Base-by-base conservation (phyloP, 2,888 invertebrate species). In the Calliscelio sp. region DNA sequence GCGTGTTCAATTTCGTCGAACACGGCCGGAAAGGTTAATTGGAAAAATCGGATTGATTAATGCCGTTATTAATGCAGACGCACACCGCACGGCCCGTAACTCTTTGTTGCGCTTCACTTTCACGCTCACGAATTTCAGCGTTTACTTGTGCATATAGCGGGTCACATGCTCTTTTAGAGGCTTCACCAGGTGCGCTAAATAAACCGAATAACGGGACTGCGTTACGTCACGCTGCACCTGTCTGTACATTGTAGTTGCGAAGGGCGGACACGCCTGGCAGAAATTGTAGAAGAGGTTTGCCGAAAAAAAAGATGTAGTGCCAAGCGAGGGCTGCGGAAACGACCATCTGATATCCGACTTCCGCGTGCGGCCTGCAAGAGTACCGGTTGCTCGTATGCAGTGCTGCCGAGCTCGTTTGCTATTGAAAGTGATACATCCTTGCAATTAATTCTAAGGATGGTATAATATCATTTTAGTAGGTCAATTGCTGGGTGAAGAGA, bases 141-240 rank as follows among this genome's bases (percentile, higher is more conserved):
- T 85, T n/a, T n/a, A 79, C 86, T 38, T 51, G 35, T 55, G 65
- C 55, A 63, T 65, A 38, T 74, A 32, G 16, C 51, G 65, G 70
- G 59, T 74, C 70, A 61, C 61, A 74, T 80, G 88, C 89, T 87
- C 88, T 90, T 90, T 86, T 85, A 85, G 89, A n/a, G 87, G 90
- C 89, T 91, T 90, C 89, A 84, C 82, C 86, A 81, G 89, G 77
- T 86, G 87, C 75, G 80, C 63, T 82, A 73, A 75, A 79, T 77
- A 85, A 81, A 79, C 68, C 61, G 75, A 74, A 86, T 92, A 92
- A 92, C 92, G 92, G 92, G 90, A 90, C 89, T 49, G 79, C 46
- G 86, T 92, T 91, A 90, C 91, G 91, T 92, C 92, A 92, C 87
- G 81, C 63, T 85, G 86, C 92, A 92, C 92, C 91, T 92, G 92